Evolutionary conservation across 2,113 vertebrate species (phyloP).

Genomic region (Hiodon alosoides): DNA sequence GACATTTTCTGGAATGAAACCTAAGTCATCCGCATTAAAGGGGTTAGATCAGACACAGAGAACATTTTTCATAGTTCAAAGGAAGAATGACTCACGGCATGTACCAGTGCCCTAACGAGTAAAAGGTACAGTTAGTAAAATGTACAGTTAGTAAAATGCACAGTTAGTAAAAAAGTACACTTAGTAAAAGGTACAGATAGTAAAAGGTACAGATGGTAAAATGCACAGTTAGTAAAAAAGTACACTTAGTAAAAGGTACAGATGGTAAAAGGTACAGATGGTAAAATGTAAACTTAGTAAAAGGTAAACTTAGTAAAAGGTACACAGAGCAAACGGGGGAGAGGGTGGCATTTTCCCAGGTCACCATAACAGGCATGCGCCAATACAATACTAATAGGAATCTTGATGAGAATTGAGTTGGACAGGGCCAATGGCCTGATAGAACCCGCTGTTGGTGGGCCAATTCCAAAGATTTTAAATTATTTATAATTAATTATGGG

Average conservation of each 20-base stretch:
- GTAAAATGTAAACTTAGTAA: background rate
- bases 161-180: background rate
- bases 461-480: conserved; percentile 13
- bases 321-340: too few species aligned
- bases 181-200: background rate
- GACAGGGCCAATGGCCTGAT: background rate
- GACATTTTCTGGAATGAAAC: conserved; percentile 19
- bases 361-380: too few species aligned
- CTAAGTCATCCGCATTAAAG: conserved; percentile 13
- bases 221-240: background rate
- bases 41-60: conserved; percentile 10
- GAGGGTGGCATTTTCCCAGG: too few species aligned
- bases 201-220: background rate
- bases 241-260: too few species aligned
- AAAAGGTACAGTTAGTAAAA: background rate
- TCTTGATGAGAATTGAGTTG: too few species aligned
- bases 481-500: conserved; percentile 12
- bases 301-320: too few species aligned
- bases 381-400: too few species aligned
- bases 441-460: background rate
- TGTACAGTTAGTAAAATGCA: background rate
- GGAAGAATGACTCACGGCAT: background rate
- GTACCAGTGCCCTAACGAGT: background rate
- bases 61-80: background rate
- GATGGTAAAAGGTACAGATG: too few species aligned